phyloP scores from a whole-genome alignment of 1,140 invertebrate genomes.

The Zaprionus camerounensis region DNA sequence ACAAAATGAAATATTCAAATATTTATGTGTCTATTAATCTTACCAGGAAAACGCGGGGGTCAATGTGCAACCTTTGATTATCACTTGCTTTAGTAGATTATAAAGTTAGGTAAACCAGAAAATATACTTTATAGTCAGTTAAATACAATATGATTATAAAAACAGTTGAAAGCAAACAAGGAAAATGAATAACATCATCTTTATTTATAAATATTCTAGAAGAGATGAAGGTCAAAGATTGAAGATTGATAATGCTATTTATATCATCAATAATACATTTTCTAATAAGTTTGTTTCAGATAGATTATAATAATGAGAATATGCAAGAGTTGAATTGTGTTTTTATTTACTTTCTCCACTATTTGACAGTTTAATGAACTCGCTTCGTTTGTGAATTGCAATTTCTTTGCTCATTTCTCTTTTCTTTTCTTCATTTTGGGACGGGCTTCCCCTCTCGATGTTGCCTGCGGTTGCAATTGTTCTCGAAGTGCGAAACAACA shows the following conservation, averaged over 20 bases:
- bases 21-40: not conserved
- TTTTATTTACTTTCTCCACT: not conserved
- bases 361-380: slow-evolving; percentile 67
- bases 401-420: slow-evolving; percentile 33
- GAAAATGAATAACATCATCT: not conserved
- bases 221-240: slow-evolving; percentile 1
- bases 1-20: not conserved
- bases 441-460: not conserved
- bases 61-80: not conserved
- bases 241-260: not conserved
- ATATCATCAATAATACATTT: not conserved
- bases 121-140: not conserved
- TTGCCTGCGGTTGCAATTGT: slow-evolving; percentile 42
- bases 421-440: not conserved
- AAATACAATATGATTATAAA: not conserved
- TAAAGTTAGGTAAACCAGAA: not conserved
- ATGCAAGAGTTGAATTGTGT: not conserved
- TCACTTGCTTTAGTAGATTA: not conserved
- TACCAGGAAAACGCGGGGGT: not conserved
- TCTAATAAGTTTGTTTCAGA: not conserved
- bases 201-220: not conserved
- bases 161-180: not conserved
- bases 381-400: slow-evolving; percentile 30
- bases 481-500: slow-evolving; percentile 47
- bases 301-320: not conserved